phyloP scores from a whole-genome alignment of 2,797 vertebrate species.

The Paratrypauchen microcephalus region DNA sequence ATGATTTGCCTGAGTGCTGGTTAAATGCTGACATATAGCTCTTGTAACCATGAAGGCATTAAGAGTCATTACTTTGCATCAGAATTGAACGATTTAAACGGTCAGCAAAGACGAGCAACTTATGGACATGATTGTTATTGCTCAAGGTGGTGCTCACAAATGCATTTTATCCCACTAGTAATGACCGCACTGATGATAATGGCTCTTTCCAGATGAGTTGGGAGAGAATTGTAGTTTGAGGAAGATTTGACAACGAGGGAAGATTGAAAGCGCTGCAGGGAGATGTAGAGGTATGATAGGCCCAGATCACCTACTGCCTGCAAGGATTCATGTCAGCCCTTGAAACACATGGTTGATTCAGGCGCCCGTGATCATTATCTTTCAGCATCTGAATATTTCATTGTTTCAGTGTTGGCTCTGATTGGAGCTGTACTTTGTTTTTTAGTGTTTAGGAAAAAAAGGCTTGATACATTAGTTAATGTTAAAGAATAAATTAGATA shows the following conservation, averaged over 20 bases:
- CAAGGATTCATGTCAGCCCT: constrained; percentile 30
- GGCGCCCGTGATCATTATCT: constrained; percentile 27
- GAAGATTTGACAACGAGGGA: constrained; percentile 7
- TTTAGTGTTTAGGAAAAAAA: not conserved
- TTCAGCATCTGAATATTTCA: constrained; percentile 47
- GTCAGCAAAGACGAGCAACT: constrained; percentile 19
- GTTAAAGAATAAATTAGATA: not conserved
- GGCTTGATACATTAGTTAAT: not conserved
- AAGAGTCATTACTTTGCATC: constrained; percentile 16
- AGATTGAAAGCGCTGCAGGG: constrained; percentile 13
- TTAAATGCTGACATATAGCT: constrained; percentile 6
- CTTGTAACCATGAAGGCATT: constrained; percentile 27
- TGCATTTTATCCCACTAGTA: constrained; percentile 44
- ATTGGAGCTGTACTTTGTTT: constrained; percentile 16
- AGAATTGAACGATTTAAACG: constrained; percentile 30
- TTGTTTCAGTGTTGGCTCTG: constrained; percentile 24
- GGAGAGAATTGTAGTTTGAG: constrained; percentile 26
- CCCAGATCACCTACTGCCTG: constrained; percentile 33
- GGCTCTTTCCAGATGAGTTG: constrained; percentile 39
- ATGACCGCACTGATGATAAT: constrained; percentile 44
- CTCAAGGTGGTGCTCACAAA: constrained; percentile 30
- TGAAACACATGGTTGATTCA: constrained; percentile 33
- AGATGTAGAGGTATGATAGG: constrained; percentile 34
- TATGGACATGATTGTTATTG: constrained; percentile 29
- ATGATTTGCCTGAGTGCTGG: constrained; percentile 2